Evolutionary conservation across 2,797 vertebrate species (phyloP).

Genomic region (Paramormyrops hopkinsi): DNA sequence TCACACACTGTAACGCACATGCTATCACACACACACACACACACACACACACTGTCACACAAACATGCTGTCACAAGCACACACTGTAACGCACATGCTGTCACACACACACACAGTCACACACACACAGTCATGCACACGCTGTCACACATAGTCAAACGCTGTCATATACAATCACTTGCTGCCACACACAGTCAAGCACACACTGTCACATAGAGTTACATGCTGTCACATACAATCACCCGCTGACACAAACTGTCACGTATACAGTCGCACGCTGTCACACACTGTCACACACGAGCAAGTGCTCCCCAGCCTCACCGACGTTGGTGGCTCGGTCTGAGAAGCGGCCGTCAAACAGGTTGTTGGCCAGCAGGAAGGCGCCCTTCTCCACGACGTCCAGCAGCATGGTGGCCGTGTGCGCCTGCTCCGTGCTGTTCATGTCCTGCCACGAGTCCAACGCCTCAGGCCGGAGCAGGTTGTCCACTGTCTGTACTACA

Average conservation of each 20-base stretch:
- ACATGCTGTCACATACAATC: neutral
- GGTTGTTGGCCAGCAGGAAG: slow-evolving; percentile 87
- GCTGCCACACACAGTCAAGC: neutral
- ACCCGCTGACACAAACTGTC: neutral
- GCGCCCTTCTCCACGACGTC: slow-evolving; percentile 89
- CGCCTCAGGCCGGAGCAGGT: slow-evolving; percentile 78
- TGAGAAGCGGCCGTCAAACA: slow-evolving; percentile 73
- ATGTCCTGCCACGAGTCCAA: slow-evolving; percentile 91
- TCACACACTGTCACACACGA: neutral
- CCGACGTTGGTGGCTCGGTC: slow-evolving; percentile 64
- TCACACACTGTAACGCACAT: neutral
- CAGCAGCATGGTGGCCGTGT: slow-evolving; percentile 89
- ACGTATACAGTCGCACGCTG: neutral
- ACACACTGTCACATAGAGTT: neutral
- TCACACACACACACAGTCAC: too few relatives aligned
- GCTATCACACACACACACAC: too few relatives aligned
- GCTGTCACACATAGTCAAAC: neutral
- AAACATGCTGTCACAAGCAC: neutral
- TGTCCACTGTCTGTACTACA: slow-evolving; percentile 88
- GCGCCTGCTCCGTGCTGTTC: slow-evolving; percentile 86
- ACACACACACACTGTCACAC: neutral
- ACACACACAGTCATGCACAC: too few relatives aligned
- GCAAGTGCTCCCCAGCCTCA: slow-evolving; percentile 35
- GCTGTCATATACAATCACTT: neutral
- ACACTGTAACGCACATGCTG: too few relatives aligned